phyloP scores from a whole-genome alignment of 2,113 vertebrate species.

The Mormyrus iriodes region DNA sequence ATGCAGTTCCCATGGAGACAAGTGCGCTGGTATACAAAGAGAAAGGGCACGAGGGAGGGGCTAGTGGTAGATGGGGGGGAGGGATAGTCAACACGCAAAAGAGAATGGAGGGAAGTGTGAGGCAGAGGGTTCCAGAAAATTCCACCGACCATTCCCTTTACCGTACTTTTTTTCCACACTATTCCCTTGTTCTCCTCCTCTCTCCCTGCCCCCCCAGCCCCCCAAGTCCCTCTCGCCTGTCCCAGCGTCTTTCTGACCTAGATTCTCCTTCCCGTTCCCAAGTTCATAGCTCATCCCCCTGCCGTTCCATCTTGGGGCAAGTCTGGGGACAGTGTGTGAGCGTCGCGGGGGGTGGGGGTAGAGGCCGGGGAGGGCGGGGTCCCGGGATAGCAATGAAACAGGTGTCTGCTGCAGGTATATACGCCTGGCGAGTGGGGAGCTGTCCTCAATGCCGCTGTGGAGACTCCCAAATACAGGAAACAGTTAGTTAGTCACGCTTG shows the following conservation, averaged over 20 bases:
- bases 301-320: neutral
- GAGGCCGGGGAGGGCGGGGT: neutral
- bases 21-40: conserved; percentile 62
- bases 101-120: conserved; percentile 51
- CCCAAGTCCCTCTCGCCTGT: neutral
- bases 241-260: neutral
- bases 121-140: conserved; percentile 43
- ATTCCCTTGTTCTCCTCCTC: neutral
- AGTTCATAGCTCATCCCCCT: neutral
- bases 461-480: neutral
- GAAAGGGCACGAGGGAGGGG: conserved; percentile 41
- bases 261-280: neutral
- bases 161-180: conserved; percentile 1
- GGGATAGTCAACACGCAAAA: conserved; percentile 23
- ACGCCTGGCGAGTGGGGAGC: neutral
- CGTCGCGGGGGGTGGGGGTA: neutral
- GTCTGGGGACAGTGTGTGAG: neutral
- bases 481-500: conserved; percentile 20
- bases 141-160: conserved; percentile 21
- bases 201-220: neutral
- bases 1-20: conserved; percentile 69
- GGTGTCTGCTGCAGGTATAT: conserved; percentile 4
- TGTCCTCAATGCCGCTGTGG: neutral
- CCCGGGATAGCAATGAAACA: neutral
- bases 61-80: conserved; percentile 43